Evolutionary conservation across 2,797 vertebrate genomes (phyloP).

Genomic region (Phrynocephalus forsythii): DNA sequence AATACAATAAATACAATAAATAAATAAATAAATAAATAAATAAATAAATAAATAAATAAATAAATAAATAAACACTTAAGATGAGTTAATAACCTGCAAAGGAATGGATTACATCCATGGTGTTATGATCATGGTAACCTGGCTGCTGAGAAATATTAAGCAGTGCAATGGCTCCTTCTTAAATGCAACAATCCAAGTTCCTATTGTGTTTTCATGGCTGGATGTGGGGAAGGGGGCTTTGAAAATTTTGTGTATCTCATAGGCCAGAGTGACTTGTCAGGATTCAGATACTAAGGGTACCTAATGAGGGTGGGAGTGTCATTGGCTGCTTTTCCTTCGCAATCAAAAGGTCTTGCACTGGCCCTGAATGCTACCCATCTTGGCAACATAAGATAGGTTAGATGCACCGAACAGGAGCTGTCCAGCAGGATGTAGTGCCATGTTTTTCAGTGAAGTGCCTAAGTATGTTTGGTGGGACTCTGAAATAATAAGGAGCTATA

Average conservation of each 20-base stretch:
- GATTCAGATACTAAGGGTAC: neutral
- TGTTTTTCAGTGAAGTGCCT: slow-evolving; percentile 38
- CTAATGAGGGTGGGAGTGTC: neutral
- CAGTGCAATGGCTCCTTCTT: too few species aligned
- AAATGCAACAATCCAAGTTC: too few species aligned
- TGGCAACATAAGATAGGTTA: neutral
- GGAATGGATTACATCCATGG: too few species aligned
- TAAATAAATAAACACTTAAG: too few species aligned
- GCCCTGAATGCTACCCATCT: neutral
- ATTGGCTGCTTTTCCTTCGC: neutral
- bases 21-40: too few species aligned
- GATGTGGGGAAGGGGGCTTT: neutral
- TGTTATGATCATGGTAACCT: too few species aligned
- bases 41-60: too few species aligned
- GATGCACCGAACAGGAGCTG: neutral
- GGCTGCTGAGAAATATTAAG: too few species aligned
- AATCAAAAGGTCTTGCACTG: neutral
- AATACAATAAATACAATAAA: too few species aligned
- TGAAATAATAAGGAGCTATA: slow-evolving; percentile 54
- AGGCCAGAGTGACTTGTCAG: neutral
- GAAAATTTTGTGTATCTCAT: neutral
- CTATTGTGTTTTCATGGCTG: neutral
- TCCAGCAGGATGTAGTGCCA: slow-evolving; percentile 10
- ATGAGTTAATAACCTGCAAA: too few species aligned
- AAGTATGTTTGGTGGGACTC: neutral